Conservation (phyloP, 2,113 vertebrate genomes). For the Orycteropus afer region DNA sequence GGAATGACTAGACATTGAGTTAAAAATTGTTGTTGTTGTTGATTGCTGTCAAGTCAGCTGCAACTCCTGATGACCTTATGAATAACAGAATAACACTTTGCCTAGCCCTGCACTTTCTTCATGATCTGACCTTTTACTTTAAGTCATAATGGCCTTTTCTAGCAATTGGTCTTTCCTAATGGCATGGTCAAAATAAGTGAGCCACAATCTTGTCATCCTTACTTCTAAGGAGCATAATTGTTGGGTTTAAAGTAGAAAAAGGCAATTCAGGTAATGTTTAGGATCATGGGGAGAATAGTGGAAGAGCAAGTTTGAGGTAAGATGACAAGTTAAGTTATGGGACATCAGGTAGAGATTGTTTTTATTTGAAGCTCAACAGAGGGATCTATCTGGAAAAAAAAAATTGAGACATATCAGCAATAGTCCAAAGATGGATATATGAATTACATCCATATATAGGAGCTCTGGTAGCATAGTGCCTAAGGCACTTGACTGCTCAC, state of each 20-base stretch:
- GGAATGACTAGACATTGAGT: neutral
- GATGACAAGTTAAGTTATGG: neutral
- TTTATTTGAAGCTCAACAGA: neutral
- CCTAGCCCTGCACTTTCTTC: neutral
- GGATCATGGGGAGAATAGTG: neutral
- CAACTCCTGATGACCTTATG: neutral
- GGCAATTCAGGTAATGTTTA: neutral
- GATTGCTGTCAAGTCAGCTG: neutral
- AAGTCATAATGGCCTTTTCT: neutral
- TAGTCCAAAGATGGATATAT: neutral
- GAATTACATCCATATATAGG: no score
- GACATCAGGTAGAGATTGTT: neutral
- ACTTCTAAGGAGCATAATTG: neutral
- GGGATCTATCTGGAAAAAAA: neutral
- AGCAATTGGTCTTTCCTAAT: neutral
- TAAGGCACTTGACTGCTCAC: no score
- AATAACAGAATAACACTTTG: neutral
- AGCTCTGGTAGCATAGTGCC: no score
- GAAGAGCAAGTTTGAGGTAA: neutral
- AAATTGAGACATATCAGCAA: neutral
- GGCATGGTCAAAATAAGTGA: neutral
- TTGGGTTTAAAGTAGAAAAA: neutral
- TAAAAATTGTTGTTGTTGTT: neutral
- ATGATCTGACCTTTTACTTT: neutral
- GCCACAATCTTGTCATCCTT: neutral